phyloP scores from a whole-genome alignment of 2,797 vertebrate species.

The Gouania willdenowi region DNA sequence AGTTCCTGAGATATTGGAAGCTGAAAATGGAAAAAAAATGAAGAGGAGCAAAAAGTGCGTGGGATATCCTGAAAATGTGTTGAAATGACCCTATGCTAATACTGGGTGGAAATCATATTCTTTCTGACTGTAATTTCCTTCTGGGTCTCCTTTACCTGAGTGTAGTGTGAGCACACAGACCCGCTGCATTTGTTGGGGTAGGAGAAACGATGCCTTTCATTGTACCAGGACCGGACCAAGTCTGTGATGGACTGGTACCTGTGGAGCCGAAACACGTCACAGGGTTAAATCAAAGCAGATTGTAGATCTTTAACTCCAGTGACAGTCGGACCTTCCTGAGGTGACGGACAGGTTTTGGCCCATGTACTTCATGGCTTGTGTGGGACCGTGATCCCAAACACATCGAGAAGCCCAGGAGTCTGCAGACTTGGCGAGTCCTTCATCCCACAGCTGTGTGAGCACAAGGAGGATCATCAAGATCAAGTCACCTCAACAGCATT shows the following conservation, averaged over 20 bases:
- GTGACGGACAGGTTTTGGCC: conserved; percentile 89
- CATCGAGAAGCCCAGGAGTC: conserved; percentile 84
- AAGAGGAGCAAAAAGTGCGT: no score
- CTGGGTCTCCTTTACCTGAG: conserved; percentile 79
- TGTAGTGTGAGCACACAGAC: conserved; percentile 86
- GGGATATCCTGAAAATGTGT: no score
- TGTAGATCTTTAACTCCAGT: no score
- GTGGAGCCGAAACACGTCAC: conserved; percentile 1
- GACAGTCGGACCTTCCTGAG: conserved; percentile 86
- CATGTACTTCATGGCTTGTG: conserved; percentile 76
- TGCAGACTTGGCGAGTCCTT: conserved; percentile 79
- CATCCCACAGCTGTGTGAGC: conserved; percentile 81
- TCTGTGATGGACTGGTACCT: conserved; percentile 82
- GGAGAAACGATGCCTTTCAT: conserved; percentile 81
- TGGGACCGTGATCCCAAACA: conserved; percentile 85
- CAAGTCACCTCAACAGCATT: no score
- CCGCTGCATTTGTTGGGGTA: conserved; percentile 81
- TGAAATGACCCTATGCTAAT: no score
- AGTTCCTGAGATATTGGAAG: no score
- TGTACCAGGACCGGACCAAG: conserved; percentile 81
- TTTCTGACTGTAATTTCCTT: no score
- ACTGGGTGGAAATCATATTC: no score
- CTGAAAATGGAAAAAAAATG: no score
- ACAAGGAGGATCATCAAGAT: no score
- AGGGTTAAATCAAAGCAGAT: no score